phyloP scores from a whole-genome alignment of 2,888 invertebrate genomes.

The Noctuana brunneofusca region DNA sequence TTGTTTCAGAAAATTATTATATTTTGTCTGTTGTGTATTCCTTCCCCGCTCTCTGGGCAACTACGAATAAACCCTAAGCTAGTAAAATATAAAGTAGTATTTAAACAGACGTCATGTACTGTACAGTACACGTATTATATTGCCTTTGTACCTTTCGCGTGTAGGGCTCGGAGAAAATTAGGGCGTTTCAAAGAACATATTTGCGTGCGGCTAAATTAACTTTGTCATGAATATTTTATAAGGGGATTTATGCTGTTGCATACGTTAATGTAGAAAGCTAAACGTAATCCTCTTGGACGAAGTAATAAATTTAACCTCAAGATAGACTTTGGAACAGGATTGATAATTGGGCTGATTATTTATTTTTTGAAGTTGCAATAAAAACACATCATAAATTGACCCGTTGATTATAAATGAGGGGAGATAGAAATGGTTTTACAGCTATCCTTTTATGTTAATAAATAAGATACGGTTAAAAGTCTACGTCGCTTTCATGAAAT shows the following conservation, averaged over 20 bases:
- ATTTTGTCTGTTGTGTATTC: no score
- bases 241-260: conserved; percentile 6
- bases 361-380: neutral
- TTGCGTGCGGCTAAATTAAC: conserved; percentile 22
- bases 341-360: neutral
- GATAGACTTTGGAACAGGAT: neutral
- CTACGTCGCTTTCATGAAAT: neutral
- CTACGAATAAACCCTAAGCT: neutral
- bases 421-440: no score
- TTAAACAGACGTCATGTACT: neutral
- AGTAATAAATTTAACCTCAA: conserved; percentile 1
- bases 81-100: neutral
- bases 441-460: neutral
- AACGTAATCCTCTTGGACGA: conserved; percentile 6
- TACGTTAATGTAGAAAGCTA: neutral
- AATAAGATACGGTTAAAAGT: neutral
- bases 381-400: no score
- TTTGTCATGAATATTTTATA: conserved; percentile 26
- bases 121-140: conserved; percentile 1
- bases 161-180: conserved; percentile 13
- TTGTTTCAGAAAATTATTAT: neutral
- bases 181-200: conserved; percentile 15
- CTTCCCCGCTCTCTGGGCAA: neutral
- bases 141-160: conserved; percentile 10
- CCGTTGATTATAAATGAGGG: no score